Evolutionary conservation across 2,113 vertebrate species (phyloP).

Genomic region (Rhinoderma darwinii): DNA sequence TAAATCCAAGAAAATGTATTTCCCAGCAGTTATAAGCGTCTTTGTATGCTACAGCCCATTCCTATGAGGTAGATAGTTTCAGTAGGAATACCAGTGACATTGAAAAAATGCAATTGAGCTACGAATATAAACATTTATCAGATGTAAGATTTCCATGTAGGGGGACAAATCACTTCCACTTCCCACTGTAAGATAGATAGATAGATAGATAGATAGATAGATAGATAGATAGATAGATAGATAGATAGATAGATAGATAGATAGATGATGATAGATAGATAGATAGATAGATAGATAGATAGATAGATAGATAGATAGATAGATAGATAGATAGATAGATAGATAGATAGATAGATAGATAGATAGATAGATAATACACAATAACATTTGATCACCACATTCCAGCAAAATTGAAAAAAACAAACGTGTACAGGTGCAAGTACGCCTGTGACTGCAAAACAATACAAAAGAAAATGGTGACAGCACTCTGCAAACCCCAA

Average conservation of each 20-base stretch:
- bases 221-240: not conserved
- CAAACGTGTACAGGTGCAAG: no score
- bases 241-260: not conserved
- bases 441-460: no score
- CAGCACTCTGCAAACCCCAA: no score
- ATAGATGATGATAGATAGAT: no score
- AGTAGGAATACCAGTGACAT: slow-evolving; percentile 23
- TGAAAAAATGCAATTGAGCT: not conserved
- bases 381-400: no score
- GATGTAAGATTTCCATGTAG: not conserved
- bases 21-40: slow-evolving; percentile 48
- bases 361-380: no score
- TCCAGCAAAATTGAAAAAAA: no score
- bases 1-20: slow-evolving; percentile 55
- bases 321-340: no score
- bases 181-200: not conserved
- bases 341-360: no score
- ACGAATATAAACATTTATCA: slow-evolving; percentile 5
- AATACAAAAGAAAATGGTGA: no score
- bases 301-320: no score
- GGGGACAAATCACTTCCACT: not conserved
- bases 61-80: slow-evolving; percentile 32
- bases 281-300: no score
- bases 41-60: slow-evolving; percentile 27
- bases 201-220: not conserved